Percentiles rank a stretch among this genome's conserved stretches.
phyloP scores from a whole-genome alignment of 2,888 invertebrate species.

The Zonitis immaculata region DNA sequence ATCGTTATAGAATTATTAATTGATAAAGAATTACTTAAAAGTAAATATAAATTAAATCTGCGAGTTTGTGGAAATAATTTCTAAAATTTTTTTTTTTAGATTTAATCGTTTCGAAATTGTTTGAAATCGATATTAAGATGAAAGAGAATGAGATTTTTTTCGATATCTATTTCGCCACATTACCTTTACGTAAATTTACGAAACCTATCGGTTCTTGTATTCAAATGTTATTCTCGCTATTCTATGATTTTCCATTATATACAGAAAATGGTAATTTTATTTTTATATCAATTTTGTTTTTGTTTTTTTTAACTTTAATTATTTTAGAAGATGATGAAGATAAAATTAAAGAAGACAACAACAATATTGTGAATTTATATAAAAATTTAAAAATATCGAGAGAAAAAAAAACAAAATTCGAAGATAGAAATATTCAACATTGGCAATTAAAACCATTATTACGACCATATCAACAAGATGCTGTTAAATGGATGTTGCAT shows the following conservation, averaged over 20 bases:
- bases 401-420: conserved; percentile 2
- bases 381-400: conserved; percentile 12
- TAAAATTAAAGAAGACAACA: conserved; percentile 15
- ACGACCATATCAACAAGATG: conserved; percentile 60
- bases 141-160: conserved; percentile 31
- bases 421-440: conserved; percentile 41
- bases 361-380: conserved; percentile 24
- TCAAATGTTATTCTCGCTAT: conserved; percentile 31
- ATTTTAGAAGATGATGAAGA: conserved; percentile 5
- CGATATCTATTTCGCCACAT: conserved; percentile 30
- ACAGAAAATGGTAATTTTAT: background rate
- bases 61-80: conserved; percentile 4
- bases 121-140: conserved; percentile 31
- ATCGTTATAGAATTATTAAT: conserved; percentile 28
- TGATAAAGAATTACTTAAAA: conserved; percentile 33
- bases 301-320: background rate
- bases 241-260: conserved; percentile 24
- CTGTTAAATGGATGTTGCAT: conserved; percentile 65
- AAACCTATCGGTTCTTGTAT: conserved; percentile 30
- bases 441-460: conserved; percentile 52
- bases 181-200: conserved; percentile 37
- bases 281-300: background rate
- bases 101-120: conserved; percentile 34
- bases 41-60: conserved; percentile 16
- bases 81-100: conserved; percentile 33